These are phyloP conservation scores for Gambusia affinis DNA, from an alignment of 2,113 vertebrate species.

Conservation along the genomic window DNA sequence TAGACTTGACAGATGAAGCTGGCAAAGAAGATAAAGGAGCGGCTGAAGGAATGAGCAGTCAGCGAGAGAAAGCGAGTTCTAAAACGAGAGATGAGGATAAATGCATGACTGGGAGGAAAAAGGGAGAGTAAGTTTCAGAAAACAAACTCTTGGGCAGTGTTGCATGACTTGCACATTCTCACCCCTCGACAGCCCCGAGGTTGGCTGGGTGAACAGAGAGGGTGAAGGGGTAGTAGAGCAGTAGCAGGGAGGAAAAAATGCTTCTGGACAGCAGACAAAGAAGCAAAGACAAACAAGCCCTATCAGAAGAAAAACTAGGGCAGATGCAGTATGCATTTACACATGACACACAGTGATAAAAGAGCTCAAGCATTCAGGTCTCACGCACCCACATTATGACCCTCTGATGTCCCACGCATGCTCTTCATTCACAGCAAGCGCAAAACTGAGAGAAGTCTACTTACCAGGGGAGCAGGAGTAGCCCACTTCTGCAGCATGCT, in stretches of 20 bases:
- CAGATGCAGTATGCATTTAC: constrained; percentile 58
- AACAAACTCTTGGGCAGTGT: constrained; percentile 62
- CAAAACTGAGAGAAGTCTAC: constrained; percentile 64
- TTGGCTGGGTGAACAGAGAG: constrained; percentile 7
- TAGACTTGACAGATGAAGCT: constrained; percentile 41
- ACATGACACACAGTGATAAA: constrained; percentile 50
- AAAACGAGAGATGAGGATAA: constrained; percentile 37
- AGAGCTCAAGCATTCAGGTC: constrained; percentile 32
- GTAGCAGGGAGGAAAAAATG: constrained; percentile 16
- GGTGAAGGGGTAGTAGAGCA: constrained; percentile 13
- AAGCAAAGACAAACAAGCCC: constrained; percentile 31
- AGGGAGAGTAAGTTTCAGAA: constrained; percentile 48
- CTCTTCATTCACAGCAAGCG: constrained; percentile 49
- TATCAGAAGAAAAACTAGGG: constrained; percentile 62
- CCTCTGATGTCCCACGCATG: constrained; percentile 16
- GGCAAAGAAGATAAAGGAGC: constrained; percentile 22
- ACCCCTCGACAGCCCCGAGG: constrained; percentile 51
- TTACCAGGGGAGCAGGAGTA: constrained; percentile 72
- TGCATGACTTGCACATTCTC: constrained; percentile 80
- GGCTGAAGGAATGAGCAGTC: constrained; percentile 24
- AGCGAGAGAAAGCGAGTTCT: constrained; percentile 32
- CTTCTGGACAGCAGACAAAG: constrained; percentile 28
- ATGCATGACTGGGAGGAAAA: constrained; percentile 46
- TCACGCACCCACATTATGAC: constrained; percentile 18
- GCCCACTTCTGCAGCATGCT: constrained; percentile 66